A percentile compares a stretch with the other conserved stretches of the same genome.
Evolutionary conservation across 2,888 invertebrate species (phyloP).

Genomic region (Leptothorax acervorum): DNA sequence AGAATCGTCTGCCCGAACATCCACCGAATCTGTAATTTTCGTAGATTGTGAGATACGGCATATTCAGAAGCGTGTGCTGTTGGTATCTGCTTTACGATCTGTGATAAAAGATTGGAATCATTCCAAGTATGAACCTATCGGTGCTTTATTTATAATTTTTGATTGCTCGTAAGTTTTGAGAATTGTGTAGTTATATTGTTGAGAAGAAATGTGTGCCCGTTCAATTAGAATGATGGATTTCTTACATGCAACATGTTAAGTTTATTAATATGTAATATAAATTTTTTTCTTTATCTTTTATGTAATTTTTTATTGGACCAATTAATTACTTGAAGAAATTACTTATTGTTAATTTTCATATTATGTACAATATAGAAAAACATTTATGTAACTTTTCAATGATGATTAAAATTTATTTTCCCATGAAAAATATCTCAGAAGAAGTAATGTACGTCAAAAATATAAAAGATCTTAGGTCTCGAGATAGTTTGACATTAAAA

Average conservation of each 20-base stretch:
- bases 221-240: background rate
- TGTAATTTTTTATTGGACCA: background rate
- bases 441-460: constrained; percentile 24
- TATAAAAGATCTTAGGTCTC: background rate
- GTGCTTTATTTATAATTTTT: constrained; percentile 40
- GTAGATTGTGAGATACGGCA: background rate
- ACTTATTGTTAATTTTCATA: background rate
- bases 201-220: background rate
- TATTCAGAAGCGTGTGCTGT: constrained; percentile 10
- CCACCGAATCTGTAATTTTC: constrained; percentile 44
- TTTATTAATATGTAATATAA: background rate
- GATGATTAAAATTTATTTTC: background rate
- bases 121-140: constrained; percentile 35
- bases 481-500: constrained; percentile 26
- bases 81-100: constrained; percentile 54
- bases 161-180: background rate
- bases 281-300: background rate
- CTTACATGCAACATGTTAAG: background rate
- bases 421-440: background rate
- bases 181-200: background rate
- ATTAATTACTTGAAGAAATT: background rate
- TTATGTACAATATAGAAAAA: background rate
- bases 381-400: background rate
- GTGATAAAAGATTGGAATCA: constrained; percentile 54
- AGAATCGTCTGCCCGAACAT: constrained; percentile 64